Conservation (phyloP, 2,888 invertebrate genomes). For the Parnassius glacialis region DNA sequence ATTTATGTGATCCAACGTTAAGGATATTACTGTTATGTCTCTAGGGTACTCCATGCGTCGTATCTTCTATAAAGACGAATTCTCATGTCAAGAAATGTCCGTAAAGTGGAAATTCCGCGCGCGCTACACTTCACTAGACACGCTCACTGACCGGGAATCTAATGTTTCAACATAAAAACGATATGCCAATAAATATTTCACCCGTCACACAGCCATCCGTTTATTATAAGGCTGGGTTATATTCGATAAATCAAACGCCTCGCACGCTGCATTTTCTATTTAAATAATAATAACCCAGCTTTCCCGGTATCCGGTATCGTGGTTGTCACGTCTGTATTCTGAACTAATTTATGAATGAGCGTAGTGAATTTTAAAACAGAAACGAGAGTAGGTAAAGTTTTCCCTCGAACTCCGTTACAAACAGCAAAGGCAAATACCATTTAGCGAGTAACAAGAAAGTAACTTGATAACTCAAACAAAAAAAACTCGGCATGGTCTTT, state of each 20-base stretch:
- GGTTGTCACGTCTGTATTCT: conserved; percentile 31
- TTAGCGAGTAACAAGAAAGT: conserved; percentile 23
- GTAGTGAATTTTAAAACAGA: conserved; percentile 15
- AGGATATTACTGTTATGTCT: conserved; percentile 11
- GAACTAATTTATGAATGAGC: conserved; percentile 36
- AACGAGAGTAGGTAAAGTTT: conserved; percentile 20
- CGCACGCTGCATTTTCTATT: conserved; percentile 33
- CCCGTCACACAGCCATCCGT: conserved; percentile 33
- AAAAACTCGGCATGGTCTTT: conserved; percentile 6
- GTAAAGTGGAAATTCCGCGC: conserved; percentile 62
- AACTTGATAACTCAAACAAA: conserved; percentile 26
- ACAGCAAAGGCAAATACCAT: conserved; percentile 26
- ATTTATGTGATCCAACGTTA: conserved; percentile 3
- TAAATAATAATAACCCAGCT: conserved; percentile 29
- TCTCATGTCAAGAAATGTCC: conserved; percentile 47
- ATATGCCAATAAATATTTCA: conserved; percentile 51
- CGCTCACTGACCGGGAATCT: conserved; percentile 51
- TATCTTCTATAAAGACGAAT: conserved; percentile 39
- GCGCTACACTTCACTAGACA: conserved; percentile 46
- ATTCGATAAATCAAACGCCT: conserved; percentile 36
- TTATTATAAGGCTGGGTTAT: conserved; percentile 28
- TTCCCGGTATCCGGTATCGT: conserved; percentile 34
- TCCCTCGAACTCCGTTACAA: conserved; percentile 24
- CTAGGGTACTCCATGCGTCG: conserved; percentile 9
- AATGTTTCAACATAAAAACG: conserved; percentile 52